Evolutionary conservation across 2,888 invertebrate species (phyloP).

Genomic region (Thera britannica): DNA sequence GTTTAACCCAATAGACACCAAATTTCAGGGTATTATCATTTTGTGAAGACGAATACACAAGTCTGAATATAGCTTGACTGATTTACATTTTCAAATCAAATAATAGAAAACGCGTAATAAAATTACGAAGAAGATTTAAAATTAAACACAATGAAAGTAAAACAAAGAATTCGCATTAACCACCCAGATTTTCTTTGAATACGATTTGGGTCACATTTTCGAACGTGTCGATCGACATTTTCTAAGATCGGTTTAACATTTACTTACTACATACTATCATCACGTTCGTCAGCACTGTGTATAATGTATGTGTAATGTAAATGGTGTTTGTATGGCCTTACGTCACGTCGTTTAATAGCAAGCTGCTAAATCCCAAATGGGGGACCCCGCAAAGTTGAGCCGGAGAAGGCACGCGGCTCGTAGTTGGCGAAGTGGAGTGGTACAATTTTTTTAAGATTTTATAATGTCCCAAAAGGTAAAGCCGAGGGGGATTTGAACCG

Average conservation of each 20-base stretch:
- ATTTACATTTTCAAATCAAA: background rate
- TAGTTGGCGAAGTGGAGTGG: too few relatives aligned
- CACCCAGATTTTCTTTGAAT: constrained; percentile 21
- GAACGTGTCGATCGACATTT: constrained; percentile 15
- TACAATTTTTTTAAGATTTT: too few relatives aligned
- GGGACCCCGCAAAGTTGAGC: too few relatives aligned
- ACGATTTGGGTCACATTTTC: constrained; percentile 10
- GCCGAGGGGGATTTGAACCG: too few relatives aligned
- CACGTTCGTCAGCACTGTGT: background rate
- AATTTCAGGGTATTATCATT: too few relatives aligned
- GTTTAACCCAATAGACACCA: too few relatives aligned
- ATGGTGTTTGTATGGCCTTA: too few relatives aligned
- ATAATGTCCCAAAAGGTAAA: too few relatives aligned
- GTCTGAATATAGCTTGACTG: background rate
- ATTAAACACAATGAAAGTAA: constrained; percentile 7
- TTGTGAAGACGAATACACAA: background rate
- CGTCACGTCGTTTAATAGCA: too few relatives aligned
- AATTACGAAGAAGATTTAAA: background rate
- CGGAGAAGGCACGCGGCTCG: too few relatives aligned
- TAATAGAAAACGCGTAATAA: background rate
- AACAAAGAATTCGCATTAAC: constrained; percentile 1
- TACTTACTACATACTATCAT: background rate
- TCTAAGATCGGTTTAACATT: background rate
- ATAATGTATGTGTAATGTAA: too few relatives aligned
- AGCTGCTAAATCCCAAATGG: too few relatives aligned